These are phyloP conservation scores for Phoebastria nigripes DNA, from an alignment of 2,797 vertebrate genomes.

Conservation along the genomic window DNA sequence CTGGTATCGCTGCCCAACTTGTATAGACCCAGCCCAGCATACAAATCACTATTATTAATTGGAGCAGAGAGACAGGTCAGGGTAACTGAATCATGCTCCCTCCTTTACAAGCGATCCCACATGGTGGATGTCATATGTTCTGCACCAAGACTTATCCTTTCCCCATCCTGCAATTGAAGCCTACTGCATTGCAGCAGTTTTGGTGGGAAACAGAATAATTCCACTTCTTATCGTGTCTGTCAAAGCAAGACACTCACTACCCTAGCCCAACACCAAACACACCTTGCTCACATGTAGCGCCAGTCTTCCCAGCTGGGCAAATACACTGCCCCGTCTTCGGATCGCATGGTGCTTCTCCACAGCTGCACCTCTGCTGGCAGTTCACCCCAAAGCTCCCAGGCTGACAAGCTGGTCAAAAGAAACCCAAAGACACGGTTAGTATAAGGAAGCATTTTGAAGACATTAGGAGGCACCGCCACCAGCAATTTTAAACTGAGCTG, in stretches of 20 bases:
- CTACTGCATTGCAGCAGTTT: neutral
- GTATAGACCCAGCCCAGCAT: neutral
- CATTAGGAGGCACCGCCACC: neutral
- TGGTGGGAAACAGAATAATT: neutral
- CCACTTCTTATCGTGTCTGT: rapidly evolving
- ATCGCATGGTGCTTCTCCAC: slow-evolving; percentile 50
- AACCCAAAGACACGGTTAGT: neutral
- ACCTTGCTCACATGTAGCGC: slow-evolving; percentile 25
- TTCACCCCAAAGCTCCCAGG: slow-evolving; percentile 64
- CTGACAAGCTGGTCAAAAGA: slow-evolving; percentile 63
- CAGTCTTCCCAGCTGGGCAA: slow-evolving; percentile 73
- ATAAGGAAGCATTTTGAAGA: neutral
- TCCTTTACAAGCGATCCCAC: rapidly evolving
- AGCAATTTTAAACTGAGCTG: neutral
- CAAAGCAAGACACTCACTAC: neutral
- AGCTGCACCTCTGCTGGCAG: slow-evolving; percentile 71
- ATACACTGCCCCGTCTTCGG: slow-evolving; percentile 43
- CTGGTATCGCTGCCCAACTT: neutral
- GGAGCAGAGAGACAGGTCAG: neutral
- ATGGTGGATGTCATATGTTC: rapidly evolving
- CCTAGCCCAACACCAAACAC: neutral
- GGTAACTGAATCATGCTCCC: neutral
- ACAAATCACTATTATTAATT: neutral
- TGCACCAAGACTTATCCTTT: neutral
- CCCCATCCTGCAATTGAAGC: neutral